Conservation (phyloP, 2,797 vertebrate genomes). For the Dipus sagitta region DNA sequence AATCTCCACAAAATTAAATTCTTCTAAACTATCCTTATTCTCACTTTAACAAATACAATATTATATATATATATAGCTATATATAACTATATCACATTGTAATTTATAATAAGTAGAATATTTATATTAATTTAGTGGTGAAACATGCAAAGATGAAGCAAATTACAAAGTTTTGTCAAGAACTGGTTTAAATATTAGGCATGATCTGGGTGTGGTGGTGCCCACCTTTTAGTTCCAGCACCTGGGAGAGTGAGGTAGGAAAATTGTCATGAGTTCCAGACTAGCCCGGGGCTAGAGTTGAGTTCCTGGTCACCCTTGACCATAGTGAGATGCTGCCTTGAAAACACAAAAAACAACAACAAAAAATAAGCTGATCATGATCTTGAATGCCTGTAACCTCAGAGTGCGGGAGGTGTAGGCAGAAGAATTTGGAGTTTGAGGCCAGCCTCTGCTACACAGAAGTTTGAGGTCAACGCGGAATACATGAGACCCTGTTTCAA, state of each 20-base stretch:
- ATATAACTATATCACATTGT: background rate
- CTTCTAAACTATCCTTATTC: background rate
- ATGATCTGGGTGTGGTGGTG: no score
- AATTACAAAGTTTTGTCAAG: constrained; percentile 12
- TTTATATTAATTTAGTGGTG: constrained; percentile 2
- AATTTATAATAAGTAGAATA: background rate
- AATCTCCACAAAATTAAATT: background rate
- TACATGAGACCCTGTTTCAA: background rate
- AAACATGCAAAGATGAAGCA: background rate
- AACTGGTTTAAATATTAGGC: background rate
- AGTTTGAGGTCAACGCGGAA: background rate
- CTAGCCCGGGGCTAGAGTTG: no score
- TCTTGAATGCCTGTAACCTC: no score
- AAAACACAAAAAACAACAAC: no score
- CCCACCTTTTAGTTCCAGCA: no score
- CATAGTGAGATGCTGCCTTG: no score
- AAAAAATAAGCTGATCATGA: no score
- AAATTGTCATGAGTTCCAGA: no score
- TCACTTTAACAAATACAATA: background rate
- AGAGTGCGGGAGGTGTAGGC: no score
- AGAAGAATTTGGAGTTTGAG: background rate
- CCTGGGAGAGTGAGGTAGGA: no score
- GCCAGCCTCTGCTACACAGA: background rate
- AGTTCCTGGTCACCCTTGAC: no score
- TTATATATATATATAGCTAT: background rate